These are phyloP conservation scores for Phalera bucephala DNA, from an alignment of 2,888 invertebrate genomes.

Conservation along the genomic window DNA sequence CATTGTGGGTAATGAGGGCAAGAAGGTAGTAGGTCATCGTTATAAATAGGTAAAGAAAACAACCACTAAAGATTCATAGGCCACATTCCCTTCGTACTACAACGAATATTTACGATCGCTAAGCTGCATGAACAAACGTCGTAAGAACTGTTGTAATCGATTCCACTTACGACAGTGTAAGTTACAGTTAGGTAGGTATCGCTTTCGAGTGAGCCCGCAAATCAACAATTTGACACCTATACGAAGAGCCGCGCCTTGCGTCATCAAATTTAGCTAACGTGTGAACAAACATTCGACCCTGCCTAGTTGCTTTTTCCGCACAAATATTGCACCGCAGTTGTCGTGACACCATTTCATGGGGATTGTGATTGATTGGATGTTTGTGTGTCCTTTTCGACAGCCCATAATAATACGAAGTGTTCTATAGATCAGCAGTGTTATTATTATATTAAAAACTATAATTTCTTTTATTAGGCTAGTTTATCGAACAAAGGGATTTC, in stretches of 20 bases:
- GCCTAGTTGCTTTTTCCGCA: slow-evolving; percentile 67
- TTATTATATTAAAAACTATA: too few species aligned
- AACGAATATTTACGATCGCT: slow-evolving; percentile 4
- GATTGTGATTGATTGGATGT: slow-evolving; percentile 32
- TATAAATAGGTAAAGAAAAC: too few species aligned
- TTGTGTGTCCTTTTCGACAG: too few species aligned
- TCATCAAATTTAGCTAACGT: slow-evolving; percentile 82
- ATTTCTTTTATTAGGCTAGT: too few species aligned
- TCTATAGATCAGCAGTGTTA: too few species aligned
- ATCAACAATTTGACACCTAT: slow-evolving; percentile 74
- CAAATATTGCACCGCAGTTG: slow-evolving; percentile 64
- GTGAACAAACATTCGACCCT: slow-evolving; percentile 75
- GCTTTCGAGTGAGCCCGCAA: slow-evolving; percentile 58
- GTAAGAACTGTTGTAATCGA: slow-evolving; percentile 34
- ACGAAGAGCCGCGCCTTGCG: slow-evolving; percentile 69
- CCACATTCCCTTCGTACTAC: slow-evolving; percentile 1
- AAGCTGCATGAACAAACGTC: slow-evolving; percentile 8
- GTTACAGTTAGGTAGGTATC: slow-evolving; percentile 41
- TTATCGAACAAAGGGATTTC: too few species aligned
- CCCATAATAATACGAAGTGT: not conserved
- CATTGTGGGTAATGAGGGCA: too few species aligned
- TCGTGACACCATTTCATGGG: slow-evolving; percentile 29
- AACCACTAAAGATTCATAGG: not conserved
- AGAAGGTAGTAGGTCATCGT: too few species aligned
- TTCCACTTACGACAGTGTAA: slow-evolving; percentile 40